A percentile compares a stretch with the other conserved stretches of the same genome.
Conservation (phyloP, 2,888 invertebrate genomes). For the Sipha maydis region DNA sequence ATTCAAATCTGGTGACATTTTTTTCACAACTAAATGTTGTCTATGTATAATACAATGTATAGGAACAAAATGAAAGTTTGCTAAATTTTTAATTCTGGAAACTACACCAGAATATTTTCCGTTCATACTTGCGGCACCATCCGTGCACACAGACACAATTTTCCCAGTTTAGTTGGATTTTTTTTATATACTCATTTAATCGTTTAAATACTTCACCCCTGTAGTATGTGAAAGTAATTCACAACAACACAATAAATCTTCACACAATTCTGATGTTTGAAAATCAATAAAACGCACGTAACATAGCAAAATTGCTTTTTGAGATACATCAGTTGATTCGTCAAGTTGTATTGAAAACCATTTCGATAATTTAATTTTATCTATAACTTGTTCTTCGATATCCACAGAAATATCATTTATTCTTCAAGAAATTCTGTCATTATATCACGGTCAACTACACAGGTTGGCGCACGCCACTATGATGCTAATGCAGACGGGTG, state of each 20-base stretch:
- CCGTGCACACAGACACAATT: slow-evolving; percentile 64
- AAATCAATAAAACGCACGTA: slow-evolving; percentile 61
- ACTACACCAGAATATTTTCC: no score
- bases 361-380: no score
- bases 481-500: no score
- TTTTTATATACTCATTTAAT: slow-evolving; percentile 61
- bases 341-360: slow-evolving; percentile 28
- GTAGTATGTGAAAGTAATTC: slow-evolving; percentile 55
- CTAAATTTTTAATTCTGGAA: no score
- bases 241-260: slow-evolving; percentile 64
- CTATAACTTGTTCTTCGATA: slow-evolving; percentile 32
- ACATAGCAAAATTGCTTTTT: slow-evolving; percentile 60
- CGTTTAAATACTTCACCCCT: slow-evolving; percentile 62
- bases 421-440: slow-evolving; percentile 9
- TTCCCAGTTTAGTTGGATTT: slow-evolving; percentile 63
- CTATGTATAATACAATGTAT: slow-evolving; percentile 19
- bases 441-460: neutral
- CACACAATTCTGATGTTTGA: slow-evolving; percentile 58
- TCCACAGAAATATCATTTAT: slow-evolving; percentile 35
- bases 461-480: no score
- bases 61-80: neutral
- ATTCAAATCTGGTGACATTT: slow-evolving; percentile 28
- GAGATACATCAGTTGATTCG: slow-evolving; percentile 23
- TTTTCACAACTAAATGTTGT: slow-evolving; percentile 28
- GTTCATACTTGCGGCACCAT: slow-evolving; percentile 55